A percentile compares a stretch with the other conserved stretches of the same genome.
These are phyloP conservation scores for Periophthalmus magnuspinnatus DNA, from an alignment of 2,797 vertebrate species.

Conservation along the genomic window DNA sequence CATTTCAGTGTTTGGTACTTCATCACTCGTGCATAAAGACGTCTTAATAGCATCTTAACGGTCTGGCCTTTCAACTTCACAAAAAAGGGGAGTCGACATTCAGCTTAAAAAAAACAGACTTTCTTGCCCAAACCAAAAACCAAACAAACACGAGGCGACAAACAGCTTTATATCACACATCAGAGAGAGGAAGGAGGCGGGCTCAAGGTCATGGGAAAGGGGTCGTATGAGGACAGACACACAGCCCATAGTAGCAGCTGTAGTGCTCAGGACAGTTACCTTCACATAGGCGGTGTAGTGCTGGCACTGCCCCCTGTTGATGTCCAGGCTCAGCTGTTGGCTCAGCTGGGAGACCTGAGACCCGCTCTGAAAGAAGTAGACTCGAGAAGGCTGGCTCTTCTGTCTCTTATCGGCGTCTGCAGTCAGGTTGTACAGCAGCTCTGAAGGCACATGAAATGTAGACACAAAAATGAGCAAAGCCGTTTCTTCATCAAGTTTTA, in stretches of 20 bases:
- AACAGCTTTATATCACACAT: constrained; percentile 43
- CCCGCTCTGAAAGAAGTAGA: constrained; percentile 86
- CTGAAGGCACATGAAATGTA: constrained; percentile 64
- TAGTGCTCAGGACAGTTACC: constrained; percentile 74
- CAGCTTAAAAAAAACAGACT: constrained; percentile 17
- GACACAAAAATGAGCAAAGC: constrained; percentile 2
- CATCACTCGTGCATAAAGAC: neutral
- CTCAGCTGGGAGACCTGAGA: constrained; percentile 83
- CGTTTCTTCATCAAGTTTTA: neutral
- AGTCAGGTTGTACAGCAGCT: constrained; percentile 89
- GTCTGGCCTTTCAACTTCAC: neutral
- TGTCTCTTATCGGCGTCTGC: constrained; percentile 90
- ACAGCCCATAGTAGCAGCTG: constrained; percentile 8
- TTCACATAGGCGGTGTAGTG: constrained; percentile 88
- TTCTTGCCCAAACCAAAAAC: constrained; percentile 29
- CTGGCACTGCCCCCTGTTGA: constrained; percentile 82
- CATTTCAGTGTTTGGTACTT: neutral
- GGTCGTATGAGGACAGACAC: constrained; percentile 51
- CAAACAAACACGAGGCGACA: constrained; percentile 40
- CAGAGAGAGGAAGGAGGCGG: constrained; percentile 29
- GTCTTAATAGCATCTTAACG: neutral
- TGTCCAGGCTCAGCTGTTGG: constrained; percentile 80
- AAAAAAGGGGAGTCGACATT: constrained; percentile 29
- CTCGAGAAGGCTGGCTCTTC: constrained; percentile 83
- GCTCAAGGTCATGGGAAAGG: constrained; percentile 53